Conservation (phyloP, 2,113 vertebrate species). For the Rhynchopsitta pachyrhyncha region DNA sequence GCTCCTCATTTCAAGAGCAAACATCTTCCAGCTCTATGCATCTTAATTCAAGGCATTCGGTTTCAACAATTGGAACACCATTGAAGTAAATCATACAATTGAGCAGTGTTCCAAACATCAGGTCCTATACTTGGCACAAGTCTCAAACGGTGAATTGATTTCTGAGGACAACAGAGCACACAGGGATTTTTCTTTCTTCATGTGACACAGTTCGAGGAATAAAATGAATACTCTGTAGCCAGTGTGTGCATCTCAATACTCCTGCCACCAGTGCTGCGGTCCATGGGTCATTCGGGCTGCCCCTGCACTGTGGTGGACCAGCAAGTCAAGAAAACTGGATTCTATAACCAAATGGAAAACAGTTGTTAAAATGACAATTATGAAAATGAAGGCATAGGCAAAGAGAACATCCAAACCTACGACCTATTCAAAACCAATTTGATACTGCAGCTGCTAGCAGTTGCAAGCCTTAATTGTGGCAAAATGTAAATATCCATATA, state of each 20-base stretch:
- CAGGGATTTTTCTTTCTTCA: background rate
- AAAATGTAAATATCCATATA: background rate
- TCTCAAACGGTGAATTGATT: background rate
- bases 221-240: background rate
- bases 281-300: background rate
- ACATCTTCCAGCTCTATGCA: background rate
- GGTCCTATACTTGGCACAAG: background rate
- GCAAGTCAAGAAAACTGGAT: background rate
- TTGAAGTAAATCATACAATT: background rate
- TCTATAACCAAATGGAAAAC: background rate
- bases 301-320: background rate
- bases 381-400: background rate
- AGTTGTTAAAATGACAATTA: background rate
- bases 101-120: rapidly evolving
- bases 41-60: background rate
- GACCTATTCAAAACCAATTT: background rate
- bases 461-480: background rate
- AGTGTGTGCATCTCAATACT: background rate
- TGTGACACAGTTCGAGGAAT: background rate
- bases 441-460: background rate
- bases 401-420: background rate
- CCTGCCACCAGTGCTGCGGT: background rate
- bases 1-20: background rate
- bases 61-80: background rate
- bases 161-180: background rate